Percentiles rank a stretch among this genome's conserved stretches.
Evolutionary conservation across 2,113 vertebrate genomes (phyloP).

Genomic region (Aphyosemion australe): DNA sequence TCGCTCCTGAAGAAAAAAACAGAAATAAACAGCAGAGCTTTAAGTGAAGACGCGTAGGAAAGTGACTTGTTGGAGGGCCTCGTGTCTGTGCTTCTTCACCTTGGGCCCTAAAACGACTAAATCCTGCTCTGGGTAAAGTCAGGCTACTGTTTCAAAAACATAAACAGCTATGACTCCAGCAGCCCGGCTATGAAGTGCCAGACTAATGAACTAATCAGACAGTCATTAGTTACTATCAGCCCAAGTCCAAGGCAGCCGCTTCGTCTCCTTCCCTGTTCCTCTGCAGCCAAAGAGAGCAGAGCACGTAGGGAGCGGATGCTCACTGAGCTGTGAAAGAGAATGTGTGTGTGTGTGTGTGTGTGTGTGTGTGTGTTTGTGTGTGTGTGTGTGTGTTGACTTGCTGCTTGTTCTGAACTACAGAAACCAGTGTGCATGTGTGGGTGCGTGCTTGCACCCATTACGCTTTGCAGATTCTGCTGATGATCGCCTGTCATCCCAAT

Average conservation of each 20-base stretch:
- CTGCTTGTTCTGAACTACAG: conserved; percentile 22
- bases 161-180: conserved; percentile 61
- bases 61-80: too few relatives aligned
- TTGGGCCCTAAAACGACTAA: too few relatives aligned
- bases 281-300: conserved; percentile 37
- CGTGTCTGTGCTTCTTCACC: too few relatives aligned
- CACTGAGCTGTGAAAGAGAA: conserved; percentile 69
- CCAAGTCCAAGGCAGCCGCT: conserved; percentile 32
- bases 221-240: conserved; percentile 73
- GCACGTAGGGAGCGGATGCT: conserved; percentile 54
- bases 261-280: conserved; percentile 25
- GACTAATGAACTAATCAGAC: conserved; percentile 80
- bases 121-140: conserved; percentile 4
- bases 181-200: conserved; percentile 56
- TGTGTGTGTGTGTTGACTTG: conserved; percentile 13
- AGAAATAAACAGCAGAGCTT: neutral
- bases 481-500: conserved; percentile 68
- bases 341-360: conserved; percentile 8
- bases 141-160: conserved; percentile 53
- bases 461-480: conserved; percentile 58
- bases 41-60: too few relatives aligned
- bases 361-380: neutral
- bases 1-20: too few relatives aligned
- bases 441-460: conserved; percentile 48
- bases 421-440: conserved; percentile 23